Conservation (phyloP, 2,888 invertebrate genomes). For the Drosophila mettleri region DNA sequence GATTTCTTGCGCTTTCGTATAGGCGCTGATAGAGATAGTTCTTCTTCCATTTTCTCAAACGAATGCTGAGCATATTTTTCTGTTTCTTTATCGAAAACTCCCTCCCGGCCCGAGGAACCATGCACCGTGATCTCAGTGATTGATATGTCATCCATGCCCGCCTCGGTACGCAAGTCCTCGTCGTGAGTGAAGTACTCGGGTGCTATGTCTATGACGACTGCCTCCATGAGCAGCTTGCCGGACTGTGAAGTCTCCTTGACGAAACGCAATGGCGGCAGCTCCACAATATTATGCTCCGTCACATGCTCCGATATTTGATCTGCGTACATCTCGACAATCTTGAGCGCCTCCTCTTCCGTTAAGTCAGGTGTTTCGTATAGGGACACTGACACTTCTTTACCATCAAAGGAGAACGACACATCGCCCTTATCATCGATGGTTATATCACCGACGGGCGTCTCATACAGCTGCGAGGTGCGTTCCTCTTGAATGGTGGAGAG, state of each 20-base stretch:
- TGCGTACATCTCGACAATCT: slow-evolving; percentile 97
- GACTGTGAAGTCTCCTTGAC: slow-evolving; percentile 95
- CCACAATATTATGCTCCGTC: slow-evolving; percentile 93
- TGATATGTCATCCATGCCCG: slow-evolving; percentile 94
- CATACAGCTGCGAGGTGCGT: slow-evolving; percentile 94
- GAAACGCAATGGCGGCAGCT: slow-evolving; percentile 94
- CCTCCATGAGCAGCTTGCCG: slow-evolving; percentile 95
- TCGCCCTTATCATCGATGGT: slow-evolving; percentile 93
- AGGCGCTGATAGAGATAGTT: slow-evolving; percentile 87
- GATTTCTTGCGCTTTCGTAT: slow-evolving; percentile 87
- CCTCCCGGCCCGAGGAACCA: slow-evolving; percentile 86
- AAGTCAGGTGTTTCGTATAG: slow-evolving; percentile 96
- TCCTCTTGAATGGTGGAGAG: slow-evolving; percentile 96
- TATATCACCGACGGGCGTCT: slow-evolving; percentile 91
- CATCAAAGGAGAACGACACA: slow-evolving; percentile 95
- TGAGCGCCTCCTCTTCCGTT: slow-evolving; percentile 95
- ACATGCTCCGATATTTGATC: slow-evolving; percentile 96
- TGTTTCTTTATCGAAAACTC: slow-evolving; percentile 85
- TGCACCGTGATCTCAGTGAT: slow-evolving; percentile 90
- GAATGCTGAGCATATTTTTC: slow-evolving; percentile 85
- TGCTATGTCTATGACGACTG: slow-evolving; percentile 94
- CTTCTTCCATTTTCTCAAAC: slow-evolving; percentile 86
- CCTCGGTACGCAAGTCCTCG: slow-evolving; percentile 93
- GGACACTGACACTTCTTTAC: slow-evolving; percentile 95
- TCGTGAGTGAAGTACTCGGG: slow-evolving; percentile 93